Evolutionary conservation across 2,797 vertebrate genomes (phyloP).

Genomic region (Anomalospiza imberbis): DNA sequence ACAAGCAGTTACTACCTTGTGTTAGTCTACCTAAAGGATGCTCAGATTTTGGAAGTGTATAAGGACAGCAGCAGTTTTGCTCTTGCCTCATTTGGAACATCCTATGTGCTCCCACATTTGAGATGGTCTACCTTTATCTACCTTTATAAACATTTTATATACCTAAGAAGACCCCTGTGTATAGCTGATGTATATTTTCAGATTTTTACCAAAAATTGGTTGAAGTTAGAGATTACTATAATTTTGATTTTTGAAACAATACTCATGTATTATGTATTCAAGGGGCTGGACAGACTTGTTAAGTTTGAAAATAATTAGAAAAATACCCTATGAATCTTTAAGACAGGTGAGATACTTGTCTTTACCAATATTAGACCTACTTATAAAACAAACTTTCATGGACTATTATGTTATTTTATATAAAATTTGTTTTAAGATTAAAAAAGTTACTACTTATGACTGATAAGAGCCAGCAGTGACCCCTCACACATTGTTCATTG

Average conservation of each 20-base stretch:
- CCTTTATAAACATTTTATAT: neutral
- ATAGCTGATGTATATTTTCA: neutral
- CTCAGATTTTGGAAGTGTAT: neutral
- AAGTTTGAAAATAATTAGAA: neutral
- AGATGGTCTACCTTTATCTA: neutral
- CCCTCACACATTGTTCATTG: slow-evolving; percentile 17
- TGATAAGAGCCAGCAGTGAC: neutral
- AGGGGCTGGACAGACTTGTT: neutral
- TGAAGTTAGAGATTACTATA: neutral
- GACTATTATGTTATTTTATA: neutral
- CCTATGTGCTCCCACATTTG: neutral
- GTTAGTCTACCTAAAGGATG: neutral
- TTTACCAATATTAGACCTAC: neutral
- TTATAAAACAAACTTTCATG: neutral
- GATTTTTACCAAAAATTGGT: neutral
- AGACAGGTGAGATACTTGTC: neutral
- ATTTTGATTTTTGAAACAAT: neutral
- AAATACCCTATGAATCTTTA: neutral
- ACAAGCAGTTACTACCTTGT: neutral
- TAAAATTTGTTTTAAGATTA: neutral
- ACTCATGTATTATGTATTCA: neutral
- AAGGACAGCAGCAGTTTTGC: neutral
- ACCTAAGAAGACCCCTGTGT: neutral
- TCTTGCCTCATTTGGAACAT: neutral
- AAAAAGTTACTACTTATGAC: neutral